Evolutionary conservation across 2,888 invertebrate genomes (phyloP).

Genomic region (Salpingus planirostris): DNA sequence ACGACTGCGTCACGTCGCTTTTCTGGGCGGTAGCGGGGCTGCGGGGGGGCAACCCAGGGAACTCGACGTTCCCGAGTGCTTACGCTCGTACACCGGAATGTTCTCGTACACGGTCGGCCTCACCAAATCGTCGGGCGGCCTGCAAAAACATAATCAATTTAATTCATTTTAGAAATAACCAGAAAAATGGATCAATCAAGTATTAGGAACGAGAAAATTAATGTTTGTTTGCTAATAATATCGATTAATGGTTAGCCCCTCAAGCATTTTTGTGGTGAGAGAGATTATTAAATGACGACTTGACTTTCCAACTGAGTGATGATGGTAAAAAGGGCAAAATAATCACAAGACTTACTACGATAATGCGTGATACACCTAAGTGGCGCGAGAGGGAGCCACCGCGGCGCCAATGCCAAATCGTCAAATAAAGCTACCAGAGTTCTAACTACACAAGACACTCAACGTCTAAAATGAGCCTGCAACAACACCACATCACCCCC

Average conservation of each 20-base stretch:
- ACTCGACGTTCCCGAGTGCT: constrained; percentile 24
- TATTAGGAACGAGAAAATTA: not conserved
- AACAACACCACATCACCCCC: constrained; percentile 20
- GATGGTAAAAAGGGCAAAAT: no score
- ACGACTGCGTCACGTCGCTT: constrained; percentile 37
- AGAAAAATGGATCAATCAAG: not conserved
- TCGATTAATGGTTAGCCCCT: not conserved
- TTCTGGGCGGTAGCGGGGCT: constrained; percentile 37
- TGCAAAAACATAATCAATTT: constrained; percentile 26
- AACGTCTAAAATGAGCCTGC: constrained; percentile 31
- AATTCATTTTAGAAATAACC: no score
- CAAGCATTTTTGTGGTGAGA: constrained; percentile 1
- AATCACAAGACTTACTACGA: no score
- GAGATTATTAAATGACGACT: no score
- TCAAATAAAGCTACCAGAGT: constrained; percentile 16
- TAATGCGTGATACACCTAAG: not conserved
- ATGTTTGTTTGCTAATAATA: not conserved
- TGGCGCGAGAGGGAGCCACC: constrained; percentile 11
- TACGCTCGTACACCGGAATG: constrained; percentile 43
- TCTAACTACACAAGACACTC: constrained; percentile 30
- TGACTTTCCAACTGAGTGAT: no score
- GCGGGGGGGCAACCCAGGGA: constrained; percentile 19
- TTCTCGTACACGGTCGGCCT: constrained; percentile 45
- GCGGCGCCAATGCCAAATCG: constrained; percentile 15
- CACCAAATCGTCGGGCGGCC: constrained; percentile 46